phyloP scores from a whole-genome alignment of 2,113 vertebrate species.

The Ophthalmolycus amberensis region DNA sequence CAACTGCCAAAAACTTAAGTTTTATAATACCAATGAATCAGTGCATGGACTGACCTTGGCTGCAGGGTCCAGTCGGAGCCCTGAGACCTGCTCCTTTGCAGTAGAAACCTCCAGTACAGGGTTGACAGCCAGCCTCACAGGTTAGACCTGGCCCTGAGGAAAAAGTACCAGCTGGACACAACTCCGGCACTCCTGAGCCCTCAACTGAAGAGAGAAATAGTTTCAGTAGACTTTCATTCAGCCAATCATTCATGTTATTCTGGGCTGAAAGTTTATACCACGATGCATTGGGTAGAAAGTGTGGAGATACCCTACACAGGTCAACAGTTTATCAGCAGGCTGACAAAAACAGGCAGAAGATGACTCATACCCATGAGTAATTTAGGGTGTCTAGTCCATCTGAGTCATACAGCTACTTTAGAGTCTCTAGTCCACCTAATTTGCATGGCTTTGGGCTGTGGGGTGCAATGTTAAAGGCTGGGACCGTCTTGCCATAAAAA shows the following conservation, averaged over 20 bases:
- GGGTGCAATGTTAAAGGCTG: neutral
- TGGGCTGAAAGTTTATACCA: neutral
- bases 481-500: constrained; percentile 3
- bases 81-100: constrained; percentile 84
- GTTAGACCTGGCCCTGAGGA: constrained; percentile 81
- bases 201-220: constrained; percentile 76
- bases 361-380: constrained; percentile 44
- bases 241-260: constrained; percentile 4
- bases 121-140: constrained; percentile 80
- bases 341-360: constrained; percentile 35
- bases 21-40: neutral
- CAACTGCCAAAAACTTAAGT: neutral
- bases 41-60: constrained; percentile 79
- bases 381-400: constrained; percentile 35
- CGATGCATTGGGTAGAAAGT: neutral
- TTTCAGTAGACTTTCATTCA: constrained; percentile 30
- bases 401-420: constrained; percentile 42
- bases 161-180: constrained; percentile 89
- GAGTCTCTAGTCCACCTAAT: constrained; percentile 14
- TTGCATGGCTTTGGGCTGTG: constrained; percentile 38
- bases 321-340: constrained; percentile 19
- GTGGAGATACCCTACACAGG: constrained; percentile 12
- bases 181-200: constrained; percentile 83
- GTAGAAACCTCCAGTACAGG: constrained; percentile 87
- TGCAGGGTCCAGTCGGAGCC: constrained; percentile 86